Evolutionary conservation across 2,797 vertebrate species (phyloP), one percentile per base, ranked within the genome.

Genomic region (Dendrocincla fuliginosa): DNA sequence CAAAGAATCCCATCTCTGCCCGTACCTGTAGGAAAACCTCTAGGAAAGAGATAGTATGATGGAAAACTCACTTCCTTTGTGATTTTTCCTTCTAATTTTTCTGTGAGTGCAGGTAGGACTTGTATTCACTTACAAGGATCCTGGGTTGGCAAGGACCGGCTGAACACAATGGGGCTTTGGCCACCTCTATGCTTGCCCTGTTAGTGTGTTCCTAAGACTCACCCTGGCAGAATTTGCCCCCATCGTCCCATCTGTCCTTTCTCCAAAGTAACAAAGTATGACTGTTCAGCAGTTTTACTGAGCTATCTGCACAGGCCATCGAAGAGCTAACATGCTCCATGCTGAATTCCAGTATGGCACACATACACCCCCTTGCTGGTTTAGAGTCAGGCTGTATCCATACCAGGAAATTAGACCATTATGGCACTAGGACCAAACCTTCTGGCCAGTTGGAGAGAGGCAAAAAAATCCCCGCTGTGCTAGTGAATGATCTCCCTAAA

Each of bases 101-200:
- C 32, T 67, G 6, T 41, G 25, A 64, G 24, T 60, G 52, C 37
- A 44, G 15, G 49, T 37, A 75, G 61, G 22, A 50, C 63, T 78
- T 75, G 10, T 65, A 42, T 11, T 80, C 23, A 22, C 33, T 73
- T 69, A 8, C 24, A 84, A 84, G 22, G 32, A 42, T 47, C 22
- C 28, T 63, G 13, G 5, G 13, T 70, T 52, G 28, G 8, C 23
- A 89, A 49, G 16, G 37, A 22, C 22, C 33, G 65, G 0, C 3
- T 42, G 55, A 65, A 53, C 42, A 27, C 33, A 5, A 10, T 13
- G 16, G 3, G 23, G 9, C 8, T 64, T 64, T 69, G 33, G 9
- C 6, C 16, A 59, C 3, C 13, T 39, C 50, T 35, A 32, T 6
- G 2, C 19, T 47, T 1, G 0, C 13, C 24, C 4, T 9, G 1